phyloP scores from a whole-genome alignment of 2,888 invertebrate genomes.

The Tillus elongatus region DNA sequence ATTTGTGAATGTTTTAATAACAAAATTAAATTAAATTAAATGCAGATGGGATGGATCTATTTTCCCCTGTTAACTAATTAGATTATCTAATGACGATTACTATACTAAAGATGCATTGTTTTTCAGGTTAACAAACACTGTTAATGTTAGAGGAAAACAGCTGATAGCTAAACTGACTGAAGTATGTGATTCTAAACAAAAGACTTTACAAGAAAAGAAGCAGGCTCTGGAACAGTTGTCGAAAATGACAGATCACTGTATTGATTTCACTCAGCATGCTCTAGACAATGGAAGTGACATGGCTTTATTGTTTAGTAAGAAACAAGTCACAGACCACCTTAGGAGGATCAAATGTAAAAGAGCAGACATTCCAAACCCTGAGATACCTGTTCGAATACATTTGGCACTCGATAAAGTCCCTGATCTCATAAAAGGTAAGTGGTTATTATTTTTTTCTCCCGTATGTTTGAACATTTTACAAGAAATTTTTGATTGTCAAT shows the following conservation, averaged over 20 bases:
- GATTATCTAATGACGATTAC: no score
- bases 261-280: conserved; percentile 72
- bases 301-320: conserved; percentile 75
- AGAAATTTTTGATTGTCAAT: no score
- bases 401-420: conserved; percentile 72
- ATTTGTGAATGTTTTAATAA: no score
- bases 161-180: conserved; percentile 72
- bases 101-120: conserved; percentile 6
- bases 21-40: no score
- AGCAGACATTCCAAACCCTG: conserved; percentile 83
- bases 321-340: conserved; percentile 62
- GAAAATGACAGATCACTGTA: conserved; percentile 80
- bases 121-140: conserved; percentile 65
- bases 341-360: conserved; percentile 73
- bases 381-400: conserved; percentile 76
- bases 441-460: conserved; percentile 8
- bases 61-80: no score
- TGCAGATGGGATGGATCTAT: no score
- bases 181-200: conserved; percentile 66
- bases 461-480: no score
- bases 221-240: conserved; percentile 72
- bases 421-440: conserved; percentile 64
- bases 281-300: conserved; percentile 74
- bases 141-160: conserved; percentile 74
- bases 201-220: conserved; percentile 76